A percentile compares a stretch with the other conserved stretches of the same genome.
phyloP scores from a whole-genome alignment of 2,797 vertebrate species.

The Loriculus beryllinus region DNA sequence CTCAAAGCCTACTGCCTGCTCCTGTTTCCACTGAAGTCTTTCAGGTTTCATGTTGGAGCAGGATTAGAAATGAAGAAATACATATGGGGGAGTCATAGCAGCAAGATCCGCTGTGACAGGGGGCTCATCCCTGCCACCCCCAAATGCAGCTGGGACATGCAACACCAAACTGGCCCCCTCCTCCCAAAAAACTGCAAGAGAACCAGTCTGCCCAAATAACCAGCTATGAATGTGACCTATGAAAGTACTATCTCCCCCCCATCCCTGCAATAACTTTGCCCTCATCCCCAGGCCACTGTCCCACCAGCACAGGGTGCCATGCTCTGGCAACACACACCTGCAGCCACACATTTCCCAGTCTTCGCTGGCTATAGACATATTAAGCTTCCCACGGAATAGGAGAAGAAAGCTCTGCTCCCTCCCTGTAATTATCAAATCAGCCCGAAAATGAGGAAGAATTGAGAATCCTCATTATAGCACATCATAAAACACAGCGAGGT shows the following conservation, averaged over 20 bases:
- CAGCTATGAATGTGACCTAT: background rate
- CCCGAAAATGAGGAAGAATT: constrained; percentile 19
- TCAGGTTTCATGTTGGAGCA: background rate
- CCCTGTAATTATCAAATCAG: constrained; percentile 63
- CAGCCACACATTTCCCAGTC: background rate
- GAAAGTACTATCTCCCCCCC: background rate
- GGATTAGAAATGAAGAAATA: background rate
- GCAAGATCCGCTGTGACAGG: background rate
- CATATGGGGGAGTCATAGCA: background rate
- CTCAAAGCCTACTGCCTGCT: background rate
- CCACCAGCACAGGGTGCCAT: background rate
- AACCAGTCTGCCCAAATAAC: background rate
- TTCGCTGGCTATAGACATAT: background rate
- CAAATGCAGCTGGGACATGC: accelerated
- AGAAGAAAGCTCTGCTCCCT: constrained; percentile 24
- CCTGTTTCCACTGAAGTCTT: background rate
- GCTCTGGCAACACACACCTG: accelerated
- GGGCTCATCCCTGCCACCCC: background rate
- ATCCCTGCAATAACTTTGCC: background rate
- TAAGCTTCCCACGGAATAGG: background rate
- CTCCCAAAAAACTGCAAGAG: background rate
- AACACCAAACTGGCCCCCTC: background rate
- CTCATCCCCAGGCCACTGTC: background rate
- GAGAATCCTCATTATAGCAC: constrained; percentile 61
- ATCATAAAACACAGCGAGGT: constrained; percentile 52